Evolutionary conservation across 1,140 invertebrate species (phyloP), one percentile per base, ranked within the genome.

Genomic region (Mizuhopecten yessoensis): DNA sequence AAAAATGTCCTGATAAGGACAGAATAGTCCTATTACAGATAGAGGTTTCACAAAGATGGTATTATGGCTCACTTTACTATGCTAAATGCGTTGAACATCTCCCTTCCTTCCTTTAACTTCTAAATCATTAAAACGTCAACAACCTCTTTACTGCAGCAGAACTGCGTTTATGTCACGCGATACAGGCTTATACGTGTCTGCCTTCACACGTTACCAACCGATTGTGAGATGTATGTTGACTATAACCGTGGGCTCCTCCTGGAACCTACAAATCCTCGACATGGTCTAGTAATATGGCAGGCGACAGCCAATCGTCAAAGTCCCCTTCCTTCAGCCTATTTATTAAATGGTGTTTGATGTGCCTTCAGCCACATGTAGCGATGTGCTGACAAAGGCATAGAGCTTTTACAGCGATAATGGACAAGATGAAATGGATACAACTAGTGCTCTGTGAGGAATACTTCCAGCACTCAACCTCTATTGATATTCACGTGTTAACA

Each of bases 341-440:
- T 75, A 75, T 75, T 29, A 75, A 29, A 75, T 75, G 57, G 57
- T 29, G 23, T 75, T 75, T 75, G 23, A 75, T 75, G 57, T 75
- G 57, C 57, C n/a, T 75, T 29, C 9, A 75, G 57, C 23, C 17
- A 75, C 57, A 75, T 75, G n/a, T 17, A 75, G 11, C 57, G 57
- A 0, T 75, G 57, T n/a, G 11, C 1, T 75, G 57, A 75, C 57
- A 75, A 75, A 75, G 17, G n/a, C n/a, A 75, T 75, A 9, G 57
- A 11, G n/a, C 57, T 75, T 75, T 75, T 75, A 75, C 23, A 39
- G 36, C 36, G 36, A 29, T 75, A 75, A 75, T 75, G 57, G 57
- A n/a, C 7, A 75, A 3, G 57, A 75, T n/a, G 57, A 75, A 75
- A 75, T 29, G 29, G 57, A 29, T 75, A 9, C 57, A 75, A 1